Conservation (phyloP, 2,797 vertebrate species). For the Luscinia luscinia region DNA sequence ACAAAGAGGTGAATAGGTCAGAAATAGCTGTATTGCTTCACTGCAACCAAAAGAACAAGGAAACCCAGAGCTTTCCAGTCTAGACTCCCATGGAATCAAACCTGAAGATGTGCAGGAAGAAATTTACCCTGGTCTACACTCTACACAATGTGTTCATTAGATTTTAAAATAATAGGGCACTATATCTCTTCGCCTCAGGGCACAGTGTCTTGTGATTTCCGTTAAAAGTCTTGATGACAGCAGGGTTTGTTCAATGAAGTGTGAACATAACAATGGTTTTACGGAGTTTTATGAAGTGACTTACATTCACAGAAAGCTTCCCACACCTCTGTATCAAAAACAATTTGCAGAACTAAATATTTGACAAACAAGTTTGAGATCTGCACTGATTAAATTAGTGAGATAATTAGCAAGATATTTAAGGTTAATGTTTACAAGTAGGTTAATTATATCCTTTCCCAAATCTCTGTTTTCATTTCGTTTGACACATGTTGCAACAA, state of each 20-base stretch:
- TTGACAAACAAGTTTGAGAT: constrained; percentile 56
- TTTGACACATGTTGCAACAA: constrained; percentile 5
- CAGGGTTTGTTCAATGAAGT: neutral
- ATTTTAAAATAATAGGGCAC: constrained; percentile 30
- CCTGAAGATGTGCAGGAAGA: neutral
- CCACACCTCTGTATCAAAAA: constrained; percentile 30
- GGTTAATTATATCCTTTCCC: constrained; percentile 56
- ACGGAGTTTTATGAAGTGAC: neutral
- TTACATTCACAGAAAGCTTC: neutral
- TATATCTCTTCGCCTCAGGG: neutral
- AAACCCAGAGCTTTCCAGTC: neutral
- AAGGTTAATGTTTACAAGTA: constrained; percentile 65
- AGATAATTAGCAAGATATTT: constrained; percentile 62
- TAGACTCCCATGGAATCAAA: neutral
- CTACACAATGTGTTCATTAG: neutral
- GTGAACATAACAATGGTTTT: neutral
- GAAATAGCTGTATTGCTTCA: neutral
- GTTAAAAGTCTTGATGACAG: constrained; percentile 9
- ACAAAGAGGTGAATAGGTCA: neutral
- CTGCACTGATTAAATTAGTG: constrained; percentile 60
- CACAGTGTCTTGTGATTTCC: neutral
- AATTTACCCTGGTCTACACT: neutral
- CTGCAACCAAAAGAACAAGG: neutral
- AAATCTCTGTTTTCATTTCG: constrained; percentile 51
- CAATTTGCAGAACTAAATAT: constrained; percentile 35